Conservation (phyloP, 2,113 vertebrate genomes). For the Rhinolophus ferrumequinum region DNA sequence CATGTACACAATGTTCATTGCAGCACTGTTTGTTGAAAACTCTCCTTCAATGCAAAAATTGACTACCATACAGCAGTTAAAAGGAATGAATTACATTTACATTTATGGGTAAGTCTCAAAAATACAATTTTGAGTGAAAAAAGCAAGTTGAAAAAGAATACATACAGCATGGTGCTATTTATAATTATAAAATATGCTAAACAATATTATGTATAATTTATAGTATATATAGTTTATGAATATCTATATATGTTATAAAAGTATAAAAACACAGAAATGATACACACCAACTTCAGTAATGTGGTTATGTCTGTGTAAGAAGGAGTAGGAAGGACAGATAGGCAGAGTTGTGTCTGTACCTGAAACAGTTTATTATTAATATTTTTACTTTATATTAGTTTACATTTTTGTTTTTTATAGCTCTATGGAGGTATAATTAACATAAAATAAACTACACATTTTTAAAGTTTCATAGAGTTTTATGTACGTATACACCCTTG, state of each 20-base stretch:
- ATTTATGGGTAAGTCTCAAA: background rate
- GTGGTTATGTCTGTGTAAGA: background rate
- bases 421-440: background rate
- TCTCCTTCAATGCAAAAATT: background rate
- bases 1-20: background rate
- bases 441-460: background rate
- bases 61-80: background rate
- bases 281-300: background rate
- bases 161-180: background rate
- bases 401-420: background rate
- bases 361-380: background rate
- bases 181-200: slow-evolving; percentile 8
- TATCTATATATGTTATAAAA: background rate
- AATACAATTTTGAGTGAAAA: background rate
- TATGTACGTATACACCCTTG: background rate
- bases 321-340: background rate
- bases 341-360: too few relatives aligned
- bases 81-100: background rate
- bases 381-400: slow-evolving; percentile 15
- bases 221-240: background rate
- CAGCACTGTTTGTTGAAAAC: background rate
- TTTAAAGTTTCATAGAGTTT: background rate
- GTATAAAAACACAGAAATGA: background rate
- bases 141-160: slow-evolving; percentile 2
- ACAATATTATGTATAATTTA: background rate